A percentile compares a stretch with the other conserved stretches of the same genome.
Evolutionary conservation across 1,140 invertebrate genomes (phyloP).

Genomic region (Odontomachus brunneus): DNA sequence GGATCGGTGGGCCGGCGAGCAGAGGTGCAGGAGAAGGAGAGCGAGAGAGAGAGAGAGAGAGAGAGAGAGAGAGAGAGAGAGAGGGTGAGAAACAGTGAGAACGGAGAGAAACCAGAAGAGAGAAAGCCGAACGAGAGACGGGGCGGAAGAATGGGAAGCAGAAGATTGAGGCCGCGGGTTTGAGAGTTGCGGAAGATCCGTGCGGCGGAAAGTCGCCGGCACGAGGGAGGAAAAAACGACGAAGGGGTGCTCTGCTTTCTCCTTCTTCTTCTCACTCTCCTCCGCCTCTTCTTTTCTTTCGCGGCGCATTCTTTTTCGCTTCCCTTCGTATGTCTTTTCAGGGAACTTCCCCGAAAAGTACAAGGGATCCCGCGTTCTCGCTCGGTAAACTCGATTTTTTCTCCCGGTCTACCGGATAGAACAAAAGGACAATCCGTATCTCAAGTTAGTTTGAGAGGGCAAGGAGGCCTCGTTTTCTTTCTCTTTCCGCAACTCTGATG

Average conservation of each 20-base stretch:
- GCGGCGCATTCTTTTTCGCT: neutral
- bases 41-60: too few relatives aligned
- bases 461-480: neutral
- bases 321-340: constrained; percentile 15
- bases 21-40: too few relatives aligned
- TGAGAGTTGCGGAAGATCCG: constrained; percentile 16
- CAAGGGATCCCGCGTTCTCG: constrained; percentile 21
- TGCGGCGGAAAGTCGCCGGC: neutral
- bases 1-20: neutral
- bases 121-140: neutral
- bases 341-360: constrained; percentile 17
- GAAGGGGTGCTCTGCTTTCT: neutral
- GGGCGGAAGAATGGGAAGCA: neutral
- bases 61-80: too few relatives aligned
- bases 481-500: constrained; percentile 18
- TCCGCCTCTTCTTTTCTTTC: neutral
- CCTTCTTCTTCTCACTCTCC: neutral
- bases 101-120: too few relatives aligned
- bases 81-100: too few relatives aligned
- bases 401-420: neutral
- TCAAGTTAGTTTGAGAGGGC: neutral
- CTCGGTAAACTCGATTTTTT: constrained; percentile 49
- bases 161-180: constrained; percentile 22
- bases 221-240: constrained; percentile 7
- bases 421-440: constrained; percentile 28